A percentile compares a stretch with the other conserved stretches of the same genome.
Conservation (phyloP, 2,888 invertebrate species). For the Leptarthrus brevirostris region DNA sequence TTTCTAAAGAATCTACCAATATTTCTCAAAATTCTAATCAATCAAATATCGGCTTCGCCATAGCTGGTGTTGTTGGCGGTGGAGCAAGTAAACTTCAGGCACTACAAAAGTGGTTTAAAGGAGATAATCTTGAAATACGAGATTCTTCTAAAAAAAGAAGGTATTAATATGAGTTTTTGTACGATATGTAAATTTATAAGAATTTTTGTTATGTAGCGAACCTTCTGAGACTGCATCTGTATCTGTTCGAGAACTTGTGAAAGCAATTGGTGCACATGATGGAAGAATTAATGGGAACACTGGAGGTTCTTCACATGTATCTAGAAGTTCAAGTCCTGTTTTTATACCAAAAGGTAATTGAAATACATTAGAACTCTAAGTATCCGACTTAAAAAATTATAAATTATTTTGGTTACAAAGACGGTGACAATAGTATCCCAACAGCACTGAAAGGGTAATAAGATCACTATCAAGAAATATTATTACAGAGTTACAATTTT, state of each 20-base stretch:
- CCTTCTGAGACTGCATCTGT: slow-evolving; percentile 66
- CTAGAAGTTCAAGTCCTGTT: slow-evolving; percentile 73
- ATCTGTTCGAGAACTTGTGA: slow-evolving; percentile 79
- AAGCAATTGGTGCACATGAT: slow-evolving; percentile 75
- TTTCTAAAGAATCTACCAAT: slow-evolving; percentile 46
- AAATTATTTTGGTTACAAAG: too few species aligned
- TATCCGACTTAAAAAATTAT: too few species aligned
- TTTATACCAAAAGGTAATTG: slow-evolving; percentile 71
- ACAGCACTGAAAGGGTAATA: too few species aligned
- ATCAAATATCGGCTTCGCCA: slow-evolving; percentile 64
- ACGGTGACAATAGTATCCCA: too few species aligned
- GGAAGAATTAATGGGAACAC: slow-evolving; percentile 83
- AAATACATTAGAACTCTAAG: background rate
- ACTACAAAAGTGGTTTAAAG: slow-evolving; percentile 67
- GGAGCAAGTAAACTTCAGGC: slow-evolving; percentile 67
- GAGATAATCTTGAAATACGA: slow-evolving; percentile 62
- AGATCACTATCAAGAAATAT: too few species aligned
- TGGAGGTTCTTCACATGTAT: slow-evolving; percentile 74
- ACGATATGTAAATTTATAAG: background rate
- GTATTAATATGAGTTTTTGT: slow-evolving; percentile 24
- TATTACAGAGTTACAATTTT: too few species aligned
- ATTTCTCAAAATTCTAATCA: slow-evolving; percentile 57
- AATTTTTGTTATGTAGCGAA: slow-evolving; percentile 61
- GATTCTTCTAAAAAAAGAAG: slow-evolving; percentile 55
- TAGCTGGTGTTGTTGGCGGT: slow-evolving; percentile 67